Evolutionary conservation across 2,113 vertebrate genomes (phyloP), one percentile per base, ranked within the genome.

Genomic region (Daphoenositta chrysoptera): DNA sequence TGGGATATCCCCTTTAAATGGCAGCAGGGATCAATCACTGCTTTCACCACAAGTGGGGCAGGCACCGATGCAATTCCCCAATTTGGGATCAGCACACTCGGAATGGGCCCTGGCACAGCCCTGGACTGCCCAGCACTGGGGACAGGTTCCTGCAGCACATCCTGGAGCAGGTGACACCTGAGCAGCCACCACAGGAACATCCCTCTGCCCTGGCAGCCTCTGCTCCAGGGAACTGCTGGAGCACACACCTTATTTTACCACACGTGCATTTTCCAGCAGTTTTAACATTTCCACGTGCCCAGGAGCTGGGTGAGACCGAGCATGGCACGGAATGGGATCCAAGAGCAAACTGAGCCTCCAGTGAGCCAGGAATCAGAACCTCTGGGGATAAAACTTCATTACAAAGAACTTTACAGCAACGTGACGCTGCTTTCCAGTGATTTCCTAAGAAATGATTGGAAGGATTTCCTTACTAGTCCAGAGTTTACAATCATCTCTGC

Each of bases 81-180:
- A 1, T 21, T 2, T 1, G 7, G 53, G 42, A 69, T 19, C 1
- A 6, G 15, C n/a, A 7, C 1, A 5, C 12, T 5, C 58, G 27
- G 57, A 40, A 47, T 1, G 35, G 31, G 83, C 48, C 42, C 82
- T 20, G 51, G 61, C 44, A 79, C 3, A 4, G 45, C 40, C 39
- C 89, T 48, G 56, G 56, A 9, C 0, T 6, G 40, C 50, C 9
- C 16, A 61, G 71, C 31, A 7, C 31, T 14, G 5, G 54, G 42
- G 60, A 30, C n/a, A 3, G 2, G 1, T 1, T 42, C 65, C 85
- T 21, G 3, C 4, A 39, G 48, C 57, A 35, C 16, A 39, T 9
- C n/a, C 27, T 37, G 50, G 26, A 21, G 50, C 70, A 86, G 71
- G 35, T 57, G 61, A 48, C 61, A 76, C 26, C 83, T 16, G 23